These are phyloP conservation scores for Zygogramma bicolorata DNA, from an alignment of 2,888 invertebrate genomes.

Conservation along the genomic window DNA sequence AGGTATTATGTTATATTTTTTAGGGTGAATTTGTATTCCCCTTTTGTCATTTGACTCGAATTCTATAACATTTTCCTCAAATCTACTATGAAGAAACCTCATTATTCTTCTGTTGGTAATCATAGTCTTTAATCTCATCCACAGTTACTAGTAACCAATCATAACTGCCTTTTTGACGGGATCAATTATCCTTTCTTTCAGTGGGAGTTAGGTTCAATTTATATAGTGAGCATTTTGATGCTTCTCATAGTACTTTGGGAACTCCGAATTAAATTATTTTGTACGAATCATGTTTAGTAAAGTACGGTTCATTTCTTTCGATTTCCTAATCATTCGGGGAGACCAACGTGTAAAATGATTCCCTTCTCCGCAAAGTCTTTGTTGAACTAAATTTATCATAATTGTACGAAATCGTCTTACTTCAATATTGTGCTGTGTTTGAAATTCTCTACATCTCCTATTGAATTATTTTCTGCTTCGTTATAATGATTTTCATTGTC, in stretches of 20 bases:
- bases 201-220: neutral
- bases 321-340: neutral
- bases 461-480: constrained; percentile 1
- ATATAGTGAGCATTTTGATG: too few species aligned
- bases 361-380: neutral
- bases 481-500: neutral
- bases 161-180: constrained; percentile 13
- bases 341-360: neutral
- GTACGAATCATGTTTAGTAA: constrained; percentile 15
- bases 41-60: neutral
- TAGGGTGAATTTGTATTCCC: neutral
- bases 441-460: neutral
- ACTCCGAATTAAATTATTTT: too few species aligned
- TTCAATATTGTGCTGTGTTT: constrained; percentile 19
- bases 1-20: too few species aligned
- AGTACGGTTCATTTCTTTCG: constrained; percentile 18
- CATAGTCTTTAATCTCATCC: constrained; percentile 26
- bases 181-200: constrained; percentile 19
- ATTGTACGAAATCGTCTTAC: constrained; percentile 20
- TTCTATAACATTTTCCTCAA: constrained; percentile 24
- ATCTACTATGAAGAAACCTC: constrained; percentile 14
- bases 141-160: constrained; percentile 27
- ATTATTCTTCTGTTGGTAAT: constrained; percentile 12
- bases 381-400: constrained; percentile 16
- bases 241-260: too few species aligned